Percentiles rank a stretch among this genome's conserved stretches.
Conservation (phyloP, 2,797 vertebrate species). For the Sebastes oblongus region DNA sequence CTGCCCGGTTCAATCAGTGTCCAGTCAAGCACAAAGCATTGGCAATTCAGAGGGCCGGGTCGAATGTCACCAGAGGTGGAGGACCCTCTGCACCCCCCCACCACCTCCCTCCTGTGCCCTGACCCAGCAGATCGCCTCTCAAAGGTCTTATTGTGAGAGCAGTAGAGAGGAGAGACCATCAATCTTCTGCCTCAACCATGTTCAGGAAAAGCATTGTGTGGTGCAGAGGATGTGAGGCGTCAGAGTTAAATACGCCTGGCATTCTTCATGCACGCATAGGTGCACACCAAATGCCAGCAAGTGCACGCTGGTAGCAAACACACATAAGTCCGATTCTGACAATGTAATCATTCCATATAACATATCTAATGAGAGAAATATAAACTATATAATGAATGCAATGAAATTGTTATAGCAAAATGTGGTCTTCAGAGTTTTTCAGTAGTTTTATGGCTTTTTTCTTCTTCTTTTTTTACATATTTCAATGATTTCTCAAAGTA, state of each 20-base stretch:
- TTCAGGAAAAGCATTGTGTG: slow-evolving; percentile 23
- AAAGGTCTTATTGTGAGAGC: slow-evolving; percentile 43
- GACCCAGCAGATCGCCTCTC: slow-evolving; percentile 26
- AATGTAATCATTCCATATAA: too few relatives aligned
- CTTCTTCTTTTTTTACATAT: too few relatives aligned
- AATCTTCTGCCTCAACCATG: slow-evolving; percentile 27
- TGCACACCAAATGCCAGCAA: neutral
- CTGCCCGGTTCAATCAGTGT: slow-evolving; percentile 26
- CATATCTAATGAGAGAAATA: too few relatives aligned
- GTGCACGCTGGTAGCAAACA: neutral
- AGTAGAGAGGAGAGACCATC: slow-evolving; percentile 25
- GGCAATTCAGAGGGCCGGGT: slow-evolving; percentile 18
- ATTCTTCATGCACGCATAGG: slow-evolving; percentile 11
- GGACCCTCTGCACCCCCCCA: neutral
- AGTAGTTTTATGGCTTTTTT: too few relatives aligned
- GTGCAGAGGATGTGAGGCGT: slow-evolving; percentile 9
- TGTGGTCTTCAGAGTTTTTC: too few relatives aligned
- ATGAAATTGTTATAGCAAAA: too few relatives aligned
- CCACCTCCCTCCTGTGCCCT: neutral
- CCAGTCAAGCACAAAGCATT: slow-evolving; percentile 33
- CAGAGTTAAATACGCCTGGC: neutral
- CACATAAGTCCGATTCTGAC: neutral
- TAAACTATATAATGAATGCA: too few relatives aligned
- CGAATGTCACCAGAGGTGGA: slow-evolving; percentile 35
- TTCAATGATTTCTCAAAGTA: too few relatives aligned